phyloP scores from a whole-genome alignment of 2,797 vertebrate species.

The Megaceryle alcyon region DNA sequence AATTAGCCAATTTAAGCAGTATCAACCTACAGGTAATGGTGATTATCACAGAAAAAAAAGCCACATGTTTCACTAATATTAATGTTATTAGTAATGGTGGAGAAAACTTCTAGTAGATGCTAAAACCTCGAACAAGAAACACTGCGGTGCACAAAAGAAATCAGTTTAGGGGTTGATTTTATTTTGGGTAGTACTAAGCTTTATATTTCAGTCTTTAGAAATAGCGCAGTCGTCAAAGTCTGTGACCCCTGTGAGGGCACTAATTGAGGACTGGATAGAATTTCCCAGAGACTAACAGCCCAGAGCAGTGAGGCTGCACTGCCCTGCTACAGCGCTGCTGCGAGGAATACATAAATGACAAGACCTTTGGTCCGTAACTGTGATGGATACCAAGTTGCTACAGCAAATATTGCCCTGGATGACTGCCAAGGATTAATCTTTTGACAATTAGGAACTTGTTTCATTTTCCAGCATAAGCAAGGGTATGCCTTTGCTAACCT shows the following conservation, averaged over 20 bases:
- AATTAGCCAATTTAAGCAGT: not conserved
- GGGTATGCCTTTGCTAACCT: not conserved
- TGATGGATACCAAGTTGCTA: conserved; percentile 69
- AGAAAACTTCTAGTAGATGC: not conserved
- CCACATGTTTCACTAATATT: not conserved
- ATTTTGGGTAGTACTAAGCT: not conserved
- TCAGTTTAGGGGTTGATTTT: not conserved
- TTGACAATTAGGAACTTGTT: conserved; percentile 61
- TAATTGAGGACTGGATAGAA: conserved; percentile 33
- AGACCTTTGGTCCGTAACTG: conserved; percentile 43
- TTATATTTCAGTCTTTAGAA: conserved; percentile 14
- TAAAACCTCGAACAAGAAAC: not conserved
- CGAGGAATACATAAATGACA: not conserved
- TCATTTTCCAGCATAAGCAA: conserved; percentile 28
- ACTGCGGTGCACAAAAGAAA: not conserved
- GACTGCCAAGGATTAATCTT: conserved; percentile 67
- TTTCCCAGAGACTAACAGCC: conserved; percentile 28
- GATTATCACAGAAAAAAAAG: not conserved
- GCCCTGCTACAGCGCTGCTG: not conserved
- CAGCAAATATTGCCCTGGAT: conserved; percentile 68
- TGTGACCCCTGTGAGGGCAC: not conserved
- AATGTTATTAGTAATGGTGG: not conserved
- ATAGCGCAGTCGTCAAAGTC: conserved; percentile 28
- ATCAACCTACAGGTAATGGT: not conserved
- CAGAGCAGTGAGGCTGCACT: not conserved